phyloP scores from a whole-genome alignment of 2,888 invertebrate species.

The Drosophila recens region DNA sequence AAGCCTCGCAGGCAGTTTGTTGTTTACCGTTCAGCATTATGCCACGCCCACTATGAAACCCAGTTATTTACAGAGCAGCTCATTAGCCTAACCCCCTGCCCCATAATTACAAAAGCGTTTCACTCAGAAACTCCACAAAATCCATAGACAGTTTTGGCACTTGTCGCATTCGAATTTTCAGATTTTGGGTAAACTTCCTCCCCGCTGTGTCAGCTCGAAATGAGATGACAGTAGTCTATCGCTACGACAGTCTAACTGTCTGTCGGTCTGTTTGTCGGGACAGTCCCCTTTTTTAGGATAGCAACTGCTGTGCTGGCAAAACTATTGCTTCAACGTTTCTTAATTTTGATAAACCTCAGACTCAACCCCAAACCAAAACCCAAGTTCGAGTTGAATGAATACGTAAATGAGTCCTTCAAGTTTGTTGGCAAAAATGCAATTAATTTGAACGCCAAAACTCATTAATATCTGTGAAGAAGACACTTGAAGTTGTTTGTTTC shows the following conservation, averaged over 20 bases:
- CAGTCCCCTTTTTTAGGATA: conserved; percentile 7
- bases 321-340: conserved; percentile 41
- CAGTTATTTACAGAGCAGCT: conserved; percentile 61
- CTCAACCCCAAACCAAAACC: conserved; percentile 11
- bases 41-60: conserved; percentile 42
- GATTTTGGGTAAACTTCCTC: conserved; percentile 29
- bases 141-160: conserved; percentile 17
- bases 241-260: conserved; percentile 4
- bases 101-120: conserved; percentile 34
- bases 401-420: conserved; percentile 60
- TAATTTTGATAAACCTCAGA: conserved; percentile 57
- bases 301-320: conserved; percentile 42
- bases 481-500: conserved; percentile 57
- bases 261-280: not conserved
- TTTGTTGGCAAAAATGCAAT: conserved; percentile 65
- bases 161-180: conserved; percentile 69
- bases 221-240: conserved; percentile 54
- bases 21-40: conserved; percentile 45
- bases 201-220: conserved; percentile 70
- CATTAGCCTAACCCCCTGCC: conserved; percentile 52
- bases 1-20: conserved; percentile 6
- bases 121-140: not conserved
- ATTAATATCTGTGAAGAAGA: conserved; percentile 75
- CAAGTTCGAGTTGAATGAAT: conserved; percentile 35
- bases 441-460: conserved; percentile 79